A percentile compares a stretch with the other conserved stretches of the same genome.
phyloP scores from a whole-genome alignment of 1,140 invertebrate species.

The Eupristina koningsbergeri region DNA sequence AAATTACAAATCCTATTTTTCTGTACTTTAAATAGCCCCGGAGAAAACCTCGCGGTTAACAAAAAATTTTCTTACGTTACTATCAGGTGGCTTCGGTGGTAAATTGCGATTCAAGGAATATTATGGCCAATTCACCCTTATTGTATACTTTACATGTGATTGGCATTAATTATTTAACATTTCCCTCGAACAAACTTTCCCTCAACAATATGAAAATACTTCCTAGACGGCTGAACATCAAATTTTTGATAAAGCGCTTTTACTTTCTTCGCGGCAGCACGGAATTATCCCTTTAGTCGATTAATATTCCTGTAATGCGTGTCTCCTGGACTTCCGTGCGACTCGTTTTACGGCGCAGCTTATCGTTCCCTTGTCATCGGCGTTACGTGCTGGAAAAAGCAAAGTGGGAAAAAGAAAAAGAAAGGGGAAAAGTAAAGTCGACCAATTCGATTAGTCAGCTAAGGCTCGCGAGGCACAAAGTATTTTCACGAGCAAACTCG shows the following conservation, averaged over 20 bases:
- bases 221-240: not conserved
- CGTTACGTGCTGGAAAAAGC: not conserved
- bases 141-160: not conserved
- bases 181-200: not conserved
- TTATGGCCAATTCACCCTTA: not conserved
- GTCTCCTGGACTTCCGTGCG: not conserved
- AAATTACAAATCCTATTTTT: not conserved
- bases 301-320: constrained; percentile 36
- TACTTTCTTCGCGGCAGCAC: constrained; percentile 16
- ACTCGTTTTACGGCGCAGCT: constrained; percentile 6
- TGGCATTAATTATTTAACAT: not conserved
- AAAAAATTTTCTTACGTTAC: not conserved
- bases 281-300: not conserved
- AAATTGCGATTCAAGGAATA: not conserved
- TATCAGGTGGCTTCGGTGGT: too few species aligned
- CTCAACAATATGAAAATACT: not conserved
- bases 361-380: constrained; percentile 26
- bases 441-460: constrained; percentile 24
- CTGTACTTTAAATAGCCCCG: not conserved
- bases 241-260: not conserved
- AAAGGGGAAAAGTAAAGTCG: not conserved
- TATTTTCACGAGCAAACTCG: not conserved
- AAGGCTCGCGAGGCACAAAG: not conserved
- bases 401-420: not conserved
- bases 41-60: not conserved